Evolutionary conservation across 1,140 invertebrate genomes (phyloP).

Genomic region (Drosophila leontia): DNA sequence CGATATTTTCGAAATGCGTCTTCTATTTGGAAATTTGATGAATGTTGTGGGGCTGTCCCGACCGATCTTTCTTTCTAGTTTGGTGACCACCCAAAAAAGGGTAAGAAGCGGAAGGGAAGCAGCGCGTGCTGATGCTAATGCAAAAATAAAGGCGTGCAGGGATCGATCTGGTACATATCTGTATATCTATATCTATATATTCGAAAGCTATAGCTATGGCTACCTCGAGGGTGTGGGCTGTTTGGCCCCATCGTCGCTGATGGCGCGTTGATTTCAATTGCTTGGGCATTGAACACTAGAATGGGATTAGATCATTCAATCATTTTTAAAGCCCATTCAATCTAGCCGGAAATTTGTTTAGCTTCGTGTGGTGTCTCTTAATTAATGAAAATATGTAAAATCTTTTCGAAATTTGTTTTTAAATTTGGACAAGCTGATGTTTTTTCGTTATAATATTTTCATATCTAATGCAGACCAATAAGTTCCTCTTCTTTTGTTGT

Average conservation of each 20-base stretch:
- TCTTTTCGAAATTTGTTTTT: too few relatives aligned
- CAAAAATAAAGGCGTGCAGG: constrained; percentile 51
- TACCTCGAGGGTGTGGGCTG: constrained; percentile 76
- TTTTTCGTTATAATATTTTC: too few relatives aligned
- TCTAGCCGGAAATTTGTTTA: constrained; percentile 10
- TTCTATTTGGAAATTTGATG: constrained; percentile 77
- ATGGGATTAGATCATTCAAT: constrained; percentile 55
- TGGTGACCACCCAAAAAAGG: constrained; percentile 59
- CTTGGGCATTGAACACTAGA: constrained; percentile 83
- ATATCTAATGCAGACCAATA: too few relatives aligned
- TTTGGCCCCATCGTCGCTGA: constrained; percentile 78
- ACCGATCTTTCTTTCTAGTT: constrained; percentile 6
- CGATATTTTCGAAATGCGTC: constrained; percentile 63
- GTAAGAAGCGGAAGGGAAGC: constrained; percentile 15
- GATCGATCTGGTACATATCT: constrained; percentile 13
- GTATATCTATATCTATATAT: constrained; percentile 24
- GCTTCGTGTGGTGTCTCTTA: constrained; percentile 6
- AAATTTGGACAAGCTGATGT: too few relatives aligned
- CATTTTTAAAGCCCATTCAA: constrained; percentile 23
- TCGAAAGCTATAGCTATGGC: constrained; percentile 6
- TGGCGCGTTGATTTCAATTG: constrained; percentile 74
- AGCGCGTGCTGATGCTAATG: constrained; percentile 17
- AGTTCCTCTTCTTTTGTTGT: too few relatives aligned
- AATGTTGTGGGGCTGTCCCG: constrained; percentile 60
- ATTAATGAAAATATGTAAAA: constrained; percentile 20